Evolutionary conservation across 2,113 vertebrate genomes (phyloP), one percentile per base, ranked within the genome.

Genomic region (Leptobrachium ailaonicum): DNA sequence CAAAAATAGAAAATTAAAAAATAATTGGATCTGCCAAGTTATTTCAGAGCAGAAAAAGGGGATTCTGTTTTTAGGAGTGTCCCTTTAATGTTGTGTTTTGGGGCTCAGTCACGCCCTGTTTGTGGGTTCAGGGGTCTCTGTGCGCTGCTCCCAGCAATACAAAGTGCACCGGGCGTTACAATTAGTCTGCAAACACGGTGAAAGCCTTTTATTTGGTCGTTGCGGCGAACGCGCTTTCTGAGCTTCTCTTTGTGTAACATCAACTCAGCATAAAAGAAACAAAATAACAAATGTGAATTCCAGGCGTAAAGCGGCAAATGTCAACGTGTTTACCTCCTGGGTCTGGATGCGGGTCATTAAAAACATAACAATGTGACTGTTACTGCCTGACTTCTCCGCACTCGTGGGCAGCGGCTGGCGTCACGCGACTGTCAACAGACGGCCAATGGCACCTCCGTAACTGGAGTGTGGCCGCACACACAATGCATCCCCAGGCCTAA

Each of bases 291-390:
- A 45, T 44, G 10, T 56, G 13, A 66, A 71, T 77, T 70, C 66
- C 70, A 60, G 42, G 76, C 72, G 60, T 72, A 79, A 79, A 73
- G 58, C 64, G 54, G n/a, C 67, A 2, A 66, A 14, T 41, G 77
- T 73, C 69, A 41, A 41, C 4, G 42, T 70, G 67, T 70, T 77
- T 77, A n/a, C 54, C 47, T 12, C 41, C 43, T 66, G 77, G 45
- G 77, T 66, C 76, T 45, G 77, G 69, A 72, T 66, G 69, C 70
- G 66, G 77, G 69, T 79, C 60, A 72, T 40, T 32, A 54, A 54
- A 50, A 66, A n/a, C 41, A 66, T 8, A 69, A 77, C 66, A 41
- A 66, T 12, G 40, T 54, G 74, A 47, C 63, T 45, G 45, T 77
- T 43, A 40, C 41, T 70, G 76, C 69, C 45, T 54, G 50, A 77